Evolutionary conservation across 2,797 vertebrate genomes (phyloP).

Genomic region (Danio aesculapii): DNA sequence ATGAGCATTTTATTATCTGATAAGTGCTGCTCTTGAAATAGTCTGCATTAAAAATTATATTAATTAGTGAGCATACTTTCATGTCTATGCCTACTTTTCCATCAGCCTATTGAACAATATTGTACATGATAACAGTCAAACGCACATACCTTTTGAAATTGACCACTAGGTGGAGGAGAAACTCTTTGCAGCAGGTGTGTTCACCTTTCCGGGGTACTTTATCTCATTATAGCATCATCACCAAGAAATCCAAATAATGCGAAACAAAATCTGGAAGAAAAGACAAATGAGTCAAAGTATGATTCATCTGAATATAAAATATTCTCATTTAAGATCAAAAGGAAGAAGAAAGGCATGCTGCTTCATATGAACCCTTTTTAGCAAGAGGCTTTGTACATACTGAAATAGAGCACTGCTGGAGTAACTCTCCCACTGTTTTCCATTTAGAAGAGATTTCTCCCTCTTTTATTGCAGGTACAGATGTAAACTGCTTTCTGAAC

Average conservation of each 20-base stretch:
- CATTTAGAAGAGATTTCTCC: slow-evolving; percentile 3
- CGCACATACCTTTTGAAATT: slow-evolving; percentile 19
- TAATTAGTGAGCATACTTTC: slow-evolving; percentile 8
- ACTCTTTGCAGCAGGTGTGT: slow-evolving; percentile 41
- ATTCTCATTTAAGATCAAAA: not conserved
- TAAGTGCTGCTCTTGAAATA: slow-evolving; percentile 1
- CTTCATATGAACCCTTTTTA: not conserved
- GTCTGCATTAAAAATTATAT: not conserved
- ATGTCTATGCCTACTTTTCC: not conserved
- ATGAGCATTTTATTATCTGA: slow-evolving; percentile 19
- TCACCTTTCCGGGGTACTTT: not conserved
- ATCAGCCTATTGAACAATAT: not conserved
- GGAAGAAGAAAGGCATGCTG: not conserved
- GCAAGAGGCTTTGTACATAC: not conserved
- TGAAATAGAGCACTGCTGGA: slow-evolving; percentile 3
- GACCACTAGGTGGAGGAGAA: slow-evolving; percentile 75
- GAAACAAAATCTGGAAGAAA: not conserved
- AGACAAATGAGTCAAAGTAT: not conserved
- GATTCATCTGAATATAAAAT: not conserved
- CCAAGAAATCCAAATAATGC: not conserved
- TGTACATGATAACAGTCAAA: not conserved
- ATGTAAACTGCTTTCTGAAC: slow-evolving; percentile 1
- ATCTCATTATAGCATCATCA: not conserved
- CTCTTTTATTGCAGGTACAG: not conserved
- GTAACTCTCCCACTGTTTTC: slow-evolving; percentile 3